Percentiles rank a stretch among this genome's conserved stretches.
These are phyloP conservation scores for Drosophila murphyi DNA, from an alignment of 1,140 invertebrate species.

Conservation along the genomic window DNA sequence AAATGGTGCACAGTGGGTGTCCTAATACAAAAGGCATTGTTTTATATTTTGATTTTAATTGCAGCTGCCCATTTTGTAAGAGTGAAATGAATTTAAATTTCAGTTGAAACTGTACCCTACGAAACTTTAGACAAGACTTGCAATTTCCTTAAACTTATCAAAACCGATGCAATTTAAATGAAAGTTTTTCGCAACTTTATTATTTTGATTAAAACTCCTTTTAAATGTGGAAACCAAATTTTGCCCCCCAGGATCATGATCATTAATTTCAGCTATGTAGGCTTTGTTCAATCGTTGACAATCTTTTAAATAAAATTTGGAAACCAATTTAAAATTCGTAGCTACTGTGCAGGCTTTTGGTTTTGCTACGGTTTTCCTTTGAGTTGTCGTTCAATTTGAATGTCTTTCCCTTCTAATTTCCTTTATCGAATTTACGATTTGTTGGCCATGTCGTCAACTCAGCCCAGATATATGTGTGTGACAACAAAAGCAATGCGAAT, in stretches of 20 bases:
- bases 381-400: constrained; percentile 39
- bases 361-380: constrained; percentile 8
- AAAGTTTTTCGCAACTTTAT: no score
- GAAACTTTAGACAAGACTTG: no score
- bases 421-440: constrained; percentile 83
- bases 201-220: no score
- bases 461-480: constrained; percentile 14
- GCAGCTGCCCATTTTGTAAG: constrained; percentile 3
- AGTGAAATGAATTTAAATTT: no score
- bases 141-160: no score
- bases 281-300: no score
- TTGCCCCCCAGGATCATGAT: no score
- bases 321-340: neutral
- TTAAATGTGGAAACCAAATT: no score
- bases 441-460: constrained; percentile 76
- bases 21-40: constrained; percentile 3
- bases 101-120: no score
- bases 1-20: constrained; percentile 37
- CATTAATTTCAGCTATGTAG: no score
- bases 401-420: constrained; percentile 77
- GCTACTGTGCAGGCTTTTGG: constrained; percentile 8
- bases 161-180: no score
- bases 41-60: constrained; percentile 9
- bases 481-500: constrained; percentile 37
- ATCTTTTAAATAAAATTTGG: no score